Conservation (phyloP, 2,797 vertebrate genomes). For the Leucoraja ocellata region DNA sequence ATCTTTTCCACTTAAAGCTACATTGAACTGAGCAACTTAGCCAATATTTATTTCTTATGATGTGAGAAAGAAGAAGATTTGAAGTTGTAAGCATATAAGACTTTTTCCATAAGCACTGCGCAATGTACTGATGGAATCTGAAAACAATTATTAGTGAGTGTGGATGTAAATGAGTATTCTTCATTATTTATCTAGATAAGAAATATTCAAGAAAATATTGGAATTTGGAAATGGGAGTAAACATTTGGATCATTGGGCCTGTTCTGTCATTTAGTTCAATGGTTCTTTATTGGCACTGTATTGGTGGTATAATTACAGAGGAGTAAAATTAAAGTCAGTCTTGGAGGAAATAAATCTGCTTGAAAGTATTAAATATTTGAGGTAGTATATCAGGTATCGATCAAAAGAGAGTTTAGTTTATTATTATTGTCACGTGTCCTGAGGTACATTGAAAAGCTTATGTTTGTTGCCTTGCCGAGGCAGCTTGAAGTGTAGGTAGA, state of each 20-base stretch:
- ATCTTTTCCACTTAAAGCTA: slow-evolving; percentile 7
- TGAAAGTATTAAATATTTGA: not conserved
- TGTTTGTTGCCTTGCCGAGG: no score
- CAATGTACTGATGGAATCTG: not conserved
- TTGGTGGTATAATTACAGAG: not conserved
- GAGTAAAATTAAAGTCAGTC: not conserved
- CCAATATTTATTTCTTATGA: not conserved
- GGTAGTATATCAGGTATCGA: not conserved
- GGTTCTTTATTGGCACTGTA: not conserved
- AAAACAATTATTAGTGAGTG: not conserved
- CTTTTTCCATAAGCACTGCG: not conserved
- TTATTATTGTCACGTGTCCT: no score
- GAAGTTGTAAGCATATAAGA: not conserved
- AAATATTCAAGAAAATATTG: not conserved
- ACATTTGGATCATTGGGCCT: not conserved
- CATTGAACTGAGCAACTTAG: not conserved
- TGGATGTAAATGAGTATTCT: not conserved
- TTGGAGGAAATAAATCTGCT: not conserved
- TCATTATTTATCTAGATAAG: not conserved
- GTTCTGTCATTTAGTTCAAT: not conserved
- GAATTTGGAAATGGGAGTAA: not conserved
- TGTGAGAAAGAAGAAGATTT: not conserved
- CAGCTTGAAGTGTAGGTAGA: no score
- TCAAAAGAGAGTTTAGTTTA: not conserved
- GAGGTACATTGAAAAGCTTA: no score